Evolutionary conservation across 1,140 invertebrate species (phyloP).

Genomic region (Nilaparvata lugens): DNA sequence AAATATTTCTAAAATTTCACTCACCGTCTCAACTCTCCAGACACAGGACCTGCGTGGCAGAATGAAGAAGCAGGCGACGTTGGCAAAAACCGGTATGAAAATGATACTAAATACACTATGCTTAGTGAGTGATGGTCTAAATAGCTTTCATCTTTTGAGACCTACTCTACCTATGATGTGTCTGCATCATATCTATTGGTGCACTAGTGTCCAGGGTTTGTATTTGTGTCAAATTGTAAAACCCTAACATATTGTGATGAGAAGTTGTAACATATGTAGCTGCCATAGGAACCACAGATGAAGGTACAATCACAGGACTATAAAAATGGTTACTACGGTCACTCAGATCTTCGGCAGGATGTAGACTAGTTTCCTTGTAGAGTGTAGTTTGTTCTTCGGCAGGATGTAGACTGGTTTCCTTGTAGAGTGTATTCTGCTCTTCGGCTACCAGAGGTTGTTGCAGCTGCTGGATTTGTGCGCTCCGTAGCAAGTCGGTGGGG

Average conservation of each 20-base stretch:
- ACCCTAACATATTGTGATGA: constrained; percentile 8
- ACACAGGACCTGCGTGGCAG: no score
- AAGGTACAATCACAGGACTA: background rate
- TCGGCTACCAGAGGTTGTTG: background rate
- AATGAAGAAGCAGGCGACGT: no score
- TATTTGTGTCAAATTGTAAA: constrained; percentile 2
- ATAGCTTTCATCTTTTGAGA: no score
- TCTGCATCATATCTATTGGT: no score
- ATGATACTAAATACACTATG: no score
- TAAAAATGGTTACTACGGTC: background rate
- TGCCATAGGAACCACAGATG: background rate
- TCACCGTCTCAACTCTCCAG: no score
- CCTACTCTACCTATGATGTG: no score
- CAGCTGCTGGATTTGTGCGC: background rate
- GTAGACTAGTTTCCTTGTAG: constrained; percentile 4
- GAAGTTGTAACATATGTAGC: background rate
- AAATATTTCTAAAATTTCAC: no score
- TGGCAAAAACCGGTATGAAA: no score
- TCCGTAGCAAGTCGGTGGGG: background rate
- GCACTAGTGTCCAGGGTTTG: constrained; percentile 1
- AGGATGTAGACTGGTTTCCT: constrained; percentile 1
- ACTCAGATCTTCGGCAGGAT: constrained; percentile 4
- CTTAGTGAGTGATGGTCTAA: no score
- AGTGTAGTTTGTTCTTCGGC: constrained; percentile 1
- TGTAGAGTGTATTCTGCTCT: constrained; percentile 7